Evolutionary conservation across 2,797 vertebrate species (phyloP).

Genomic region (Jordanella pulchra): DNA sequence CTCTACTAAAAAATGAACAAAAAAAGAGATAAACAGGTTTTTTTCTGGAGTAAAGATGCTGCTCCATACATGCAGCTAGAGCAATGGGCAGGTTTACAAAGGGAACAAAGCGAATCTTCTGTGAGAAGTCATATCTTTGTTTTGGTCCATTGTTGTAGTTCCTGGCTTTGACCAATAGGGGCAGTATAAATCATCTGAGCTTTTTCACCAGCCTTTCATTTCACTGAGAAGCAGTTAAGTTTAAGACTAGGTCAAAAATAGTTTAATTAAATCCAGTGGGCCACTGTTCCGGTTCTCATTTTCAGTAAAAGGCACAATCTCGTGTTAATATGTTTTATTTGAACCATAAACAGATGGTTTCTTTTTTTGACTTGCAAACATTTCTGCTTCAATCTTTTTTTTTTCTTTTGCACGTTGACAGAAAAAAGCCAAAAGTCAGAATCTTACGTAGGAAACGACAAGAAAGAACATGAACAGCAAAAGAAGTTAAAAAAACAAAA

Average conservation of each 20-base stretch:
- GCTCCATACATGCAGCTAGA: neutral
- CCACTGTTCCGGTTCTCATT: conserved; percentile 8
- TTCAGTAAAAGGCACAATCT: conserved; percentile 15
- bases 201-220: too few species aligned
- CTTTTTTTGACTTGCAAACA: conserved; percentile 24
- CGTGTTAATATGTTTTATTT: conserved; percentile 16
- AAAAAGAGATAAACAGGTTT: neutral
- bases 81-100: too few species aligned
- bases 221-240: too few species aligned
- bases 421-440: conserved; percentile 4
- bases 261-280: too few species aligned
- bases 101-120: neutral
- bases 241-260: too few species aligned
- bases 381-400: neutral
- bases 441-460: conserved; percentile 15
- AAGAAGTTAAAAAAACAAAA: neutral
- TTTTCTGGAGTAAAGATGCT: neutral
- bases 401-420: conserved; percentile 22
- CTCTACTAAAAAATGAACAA: neutral
- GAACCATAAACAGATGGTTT: conserved; percentile 45
- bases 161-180: neutral
- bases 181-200: neutral
- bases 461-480: conserved; percentile 17
- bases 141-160: neutral
- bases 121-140: neutral